A percentile compares a stretch with the other conserved stretches of the same genome.
These are phyloP conservation scores for Pantelozetes paolii DNA, from an alignment of 2,888 invertebrate genomes.

Conservation along the genomic window DNA sequence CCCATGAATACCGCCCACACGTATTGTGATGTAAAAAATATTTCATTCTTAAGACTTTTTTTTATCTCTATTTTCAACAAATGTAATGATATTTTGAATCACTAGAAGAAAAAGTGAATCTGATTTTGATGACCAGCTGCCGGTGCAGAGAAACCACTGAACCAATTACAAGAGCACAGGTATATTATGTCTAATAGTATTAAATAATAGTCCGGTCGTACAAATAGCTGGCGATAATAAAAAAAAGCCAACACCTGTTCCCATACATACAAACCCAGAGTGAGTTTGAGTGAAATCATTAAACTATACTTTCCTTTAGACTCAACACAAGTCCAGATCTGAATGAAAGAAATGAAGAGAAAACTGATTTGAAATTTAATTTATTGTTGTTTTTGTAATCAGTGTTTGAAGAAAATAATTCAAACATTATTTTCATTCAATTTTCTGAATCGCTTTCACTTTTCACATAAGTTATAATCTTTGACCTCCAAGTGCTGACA, in stretches of 20 bases:
- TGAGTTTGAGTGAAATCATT: no score
- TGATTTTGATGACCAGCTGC: conserved; percentile 5
- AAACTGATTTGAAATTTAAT: not conserved
- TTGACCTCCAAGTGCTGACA: conserved; percentile 12
- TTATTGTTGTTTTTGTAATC: not conserved
- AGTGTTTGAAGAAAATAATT: not conserved
- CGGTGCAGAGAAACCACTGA: not conserved
- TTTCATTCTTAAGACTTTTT: no score
- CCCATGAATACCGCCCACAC: no score
- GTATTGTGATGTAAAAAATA: no score
- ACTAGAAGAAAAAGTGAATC: not conserved
- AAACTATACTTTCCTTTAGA: no score
- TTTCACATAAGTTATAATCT: conserved; percentile 8
- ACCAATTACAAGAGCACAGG: not conserved
- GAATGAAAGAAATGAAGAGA: not conserved
- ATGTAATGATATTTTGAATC: not conserved
- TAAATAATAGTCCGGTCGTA: conserved; percentile 21
- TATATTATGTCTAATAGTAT: not conserved
- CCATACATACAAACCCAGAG: not conserved
- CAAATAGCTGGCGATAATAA: not conserved
- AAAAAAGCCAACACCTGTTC: conserved; percentile 8
- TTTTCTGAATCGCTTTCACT: not conserved
- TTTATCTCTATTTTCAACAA: no score
- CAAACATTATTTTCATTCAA: not conserved
- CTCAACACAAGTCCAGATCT: not conserved